Evolutionary conservation across 2,797 vertebrate genomes (phyloP).

Genomic region (Falco biarmicus): DNA sequence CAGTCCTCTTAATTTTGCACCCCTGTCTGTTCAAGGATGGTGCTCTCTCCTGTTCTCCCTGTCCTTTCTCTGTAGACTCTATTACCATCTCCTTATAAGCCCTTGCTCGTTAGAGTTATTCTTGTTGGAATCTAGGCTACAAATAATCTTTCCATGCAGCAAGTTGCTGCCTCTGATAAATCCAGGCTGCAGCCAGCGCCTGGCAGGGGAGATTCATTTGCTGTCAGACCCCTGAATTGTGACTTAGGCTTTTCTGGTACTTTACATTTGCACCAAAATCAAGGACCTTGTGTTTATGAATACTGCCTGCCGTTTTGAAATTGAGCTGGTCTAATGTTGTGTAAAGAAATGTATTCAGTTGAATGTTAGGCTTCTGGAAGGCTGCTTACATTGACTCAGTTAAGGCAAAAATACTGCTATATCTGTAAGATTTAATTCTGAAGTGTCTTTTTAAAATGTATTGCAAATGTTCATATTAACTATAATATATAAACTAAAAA

Average conservation of each 20-base stretch:
- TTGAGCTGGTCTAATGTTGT: neutral
- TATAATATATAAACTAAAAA: slow-evolving; percentile 11
- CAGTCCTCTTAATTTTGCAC: neutral
- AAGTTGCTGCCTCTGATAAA: slow-evolving; percentile 51
- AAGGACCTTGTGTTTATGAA: neutral
- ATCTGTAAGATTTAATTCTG: neutral
- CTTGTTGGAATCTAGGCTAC: slow-evolving; percentile 65
- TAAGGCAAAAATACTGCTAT: neutral
- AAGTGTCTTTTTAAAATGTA: slow-evolving; percentile 7
- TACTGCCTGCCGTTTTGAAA: neutral
- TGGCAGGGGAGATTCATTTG: neutral
- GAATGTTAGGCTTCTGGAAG: neutral
- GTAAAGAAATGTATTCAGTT: neutral
- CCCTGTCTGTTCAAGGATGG: neutral
- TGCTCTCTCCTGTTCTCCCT: slow-evolving; percentile 33
- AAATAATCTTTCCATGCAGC: slow-evolving; percentile 61
- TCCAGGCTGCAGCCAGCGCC: neutral
- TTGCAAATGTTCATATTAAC: neutral
- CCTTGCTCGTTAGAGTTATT: slow-evolving; percentile 62
- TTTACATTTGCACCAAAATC: slow-evolving; percentile 11
- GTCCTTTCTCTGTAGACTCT: slow-evolving; percentile 40
- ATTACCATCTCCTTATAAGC: slow-evolving; percentile 69
- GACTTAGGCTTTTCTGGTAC: slow-evolving; percentile 18
- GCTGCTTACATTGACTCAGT: neutral
- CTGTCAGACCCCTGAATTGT: neutral